phyloP scores from a whole-genome alignment of 1,140 invertebrate species.

The Papilio polytes region DNA sequence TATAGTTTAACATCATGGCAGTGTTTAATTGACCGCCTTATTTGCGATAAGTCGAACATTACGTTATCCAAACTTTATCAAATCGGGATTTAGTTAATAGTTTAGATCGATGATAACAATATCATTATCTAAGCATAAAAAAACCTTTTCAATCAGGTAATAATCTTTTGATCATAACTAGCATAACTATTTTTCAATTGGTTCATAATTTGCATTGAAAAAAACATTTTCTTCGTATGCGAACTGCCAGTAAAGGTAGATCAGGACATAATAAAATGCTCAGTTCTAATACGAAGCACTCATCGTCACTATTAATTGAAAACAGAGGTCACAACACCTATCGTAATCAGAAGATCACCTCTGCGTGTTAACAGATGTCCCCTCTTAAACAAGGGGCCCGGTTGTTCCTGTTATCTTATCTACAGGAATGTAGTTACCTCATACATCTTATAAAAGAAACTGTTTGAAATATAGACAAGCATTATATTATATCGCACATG shows the following conservation, averaged over 20 bases:
- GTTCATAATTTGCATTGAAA: background rate
- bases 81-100: background rate
- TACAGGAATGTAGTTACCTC: background rate
- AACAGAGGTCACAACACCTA: background rate
- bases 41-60: too few species aligned
- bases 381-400: background rate
- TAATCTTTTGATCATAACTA: background rate
- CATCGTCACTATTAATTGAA: background rate
- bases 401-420: slow-evolving; percentile 1
- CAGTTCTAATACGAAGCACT: too few species aligned
- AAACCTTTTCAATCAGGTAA: background rate
- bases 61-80: too few species aligned
- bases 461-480: background rate
- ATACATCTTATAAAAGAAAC: slow-evolving; percentile 9
- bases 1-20: too few species aligned
- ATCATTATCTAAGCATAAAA: background rate
- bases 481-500: background rate
- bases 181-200: too few species aligned
- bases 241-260: too few species aligned
- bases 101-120: background rate
- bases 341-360: background rate
- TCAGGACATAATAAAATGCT: too few species aligned
- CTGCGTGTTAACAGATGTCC: background rate
- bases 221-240: too few species aligned
- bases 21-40: too few species aligned